These are phyloP conservation scores for Drosophila hydei DNA, from an alignment of 1,140 invertebrate genomes.

Conservation along the genomic window DNA sequence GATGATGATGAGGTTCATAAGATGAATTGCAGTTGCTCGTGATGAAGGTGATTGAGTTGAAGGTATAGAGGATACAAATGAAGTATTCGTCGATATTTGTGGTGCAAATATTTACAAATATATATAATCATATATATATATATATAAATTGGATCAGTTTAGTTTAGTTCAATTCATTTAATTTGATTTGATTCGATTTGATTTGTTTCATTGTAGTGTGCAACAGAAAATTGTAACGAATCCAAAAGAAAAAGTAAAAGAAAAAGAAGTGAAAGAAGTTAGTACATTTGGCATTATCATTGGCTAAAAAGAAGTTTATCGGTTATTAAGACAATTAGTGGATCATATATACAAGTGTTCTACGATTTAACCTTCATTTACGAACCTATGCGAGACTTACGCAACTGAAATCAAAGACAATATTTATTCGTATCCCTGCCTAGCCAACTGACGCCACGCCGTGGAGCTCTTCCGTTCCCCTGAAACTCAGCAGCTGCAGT, in stretches of 20 bases:
- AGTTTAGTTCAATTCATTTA: conserved; percentile 44
- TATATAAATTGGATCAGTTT: not conserved
- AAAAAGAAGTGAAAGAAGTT: conserved; percentile 64
- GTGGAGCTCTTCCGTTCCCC: not conserved
- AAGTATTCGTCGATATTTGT: conserved; percentile 42
- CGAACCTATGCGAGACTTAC: conserved; percentile 9
- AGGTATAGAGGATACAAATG: conserved; percentile 20
- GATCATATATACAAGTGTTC: not conserved
- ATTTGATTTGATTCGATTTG: conserved; percentile 37
- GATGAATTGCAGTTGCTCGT: conserved; percentile 32
- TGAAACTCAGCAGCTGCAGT: no score
- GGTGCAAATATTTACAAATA: conserved; percentile 66
- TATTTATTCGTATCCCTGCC: not conserved
- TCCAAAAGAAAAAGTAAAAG: conserved; percentile 74
- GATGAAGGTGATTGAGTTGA: conserved; percentile 18
- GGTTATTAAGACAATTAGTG: conserved; percentile 40
- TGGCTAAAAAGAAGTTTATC: conserved; percentile 29
- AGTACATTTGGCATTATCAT: conserved; percentile 55
- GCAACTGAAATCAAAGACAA: conserved; percentile 6
- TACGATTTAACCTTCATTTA: not conserved
- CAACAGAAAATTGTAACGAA: conserved; percentile 68
- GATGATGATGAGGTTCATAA: conserved; percentile 37
- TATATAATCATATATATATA: conserved; percentile 15
- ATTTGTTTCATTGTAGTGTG: conserved; percentile 61
- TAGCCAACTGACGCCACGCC: not conserved